Conservation (phyloP, 2,797 vertebrate species). For the Podarcis siculus region DNA sequence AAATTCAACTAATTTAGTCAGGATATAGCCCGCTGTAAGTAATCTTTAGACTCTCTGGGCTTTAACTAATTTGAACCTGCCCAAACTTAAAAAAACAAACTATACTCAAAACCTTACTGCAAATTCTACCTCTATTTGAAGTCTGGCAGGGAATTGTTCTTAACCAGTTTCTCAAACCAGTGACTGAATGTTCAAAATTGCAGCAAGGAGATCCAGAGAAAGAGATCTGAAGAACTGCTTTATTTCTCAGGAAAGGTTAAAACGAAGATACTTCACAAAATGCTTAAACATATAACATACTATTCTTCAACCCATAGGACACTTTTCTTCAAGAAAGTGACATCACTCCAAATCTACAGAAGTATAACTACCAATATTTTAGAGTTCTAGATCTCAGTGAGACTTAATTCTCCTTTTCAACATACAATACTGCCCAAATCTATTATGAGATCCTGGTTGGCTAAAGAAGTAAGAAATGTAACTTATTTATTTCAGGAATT, state of each 20-base stretch:
- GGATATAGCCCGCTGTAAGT: not conserved
- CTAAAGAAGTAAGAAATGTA: not conserved
- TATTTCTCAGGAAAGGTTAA: not conserved
- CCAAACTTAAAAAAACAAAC: not conserved
- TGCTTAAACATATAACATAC: not conserved
- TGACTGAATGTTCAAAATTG: not conserved
- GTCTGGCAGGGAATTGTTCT: not conserved
- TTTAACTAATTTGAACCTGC: not conserved
- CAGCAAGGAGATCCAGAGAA: not conserved
- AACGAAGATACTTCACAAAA: not conserved
- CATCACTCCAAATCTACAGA: not conserved
- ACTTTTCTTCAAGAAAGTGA: not conserved
- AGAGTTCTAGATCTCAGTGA: not conserved
- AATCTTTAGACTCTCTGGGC: not conserved
- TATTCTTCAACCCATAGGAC: not conserved
- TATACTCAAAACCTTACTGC: not conserved
- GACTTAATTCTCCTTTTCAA: not conserved
- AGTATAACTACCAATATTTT: not conserved
- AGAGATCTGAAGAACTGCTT: not conserved
- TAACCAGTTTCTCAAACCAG: not conserved
- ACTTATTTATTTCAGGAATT: not conserved
- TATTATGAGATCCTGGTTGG: not conserved
- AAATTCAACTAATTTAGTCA: not conserved
- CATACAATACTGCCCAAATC: not conserved
- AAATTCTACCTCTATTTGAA: not conserved